phyloP scores from a whole-genome alignment of 2,888 invertebrate genomes.

The Fragum whitleyi region DNA sequence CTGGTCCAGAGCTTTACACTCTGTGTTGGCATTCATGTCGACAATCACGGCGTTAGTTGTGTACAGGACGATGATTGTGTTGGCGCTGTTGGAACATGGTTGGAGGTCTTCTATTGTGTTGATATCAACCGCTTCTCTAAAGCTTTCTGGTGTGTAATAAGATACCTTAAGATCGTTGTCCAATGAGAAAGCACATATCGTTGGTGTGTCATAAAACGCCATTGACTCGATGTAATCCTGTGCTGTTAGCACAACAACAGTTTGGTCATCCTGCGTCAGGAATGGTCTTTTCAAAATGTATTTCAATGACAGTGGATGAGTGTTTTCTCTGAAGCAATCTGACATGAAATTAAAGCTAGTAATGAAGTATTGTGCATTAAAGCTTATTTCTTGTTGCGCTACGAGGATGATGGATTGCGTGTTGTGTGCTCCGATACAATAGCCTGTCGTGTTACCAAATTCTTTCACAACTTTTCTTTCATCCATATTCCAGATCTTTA shows the following conservation, averaged over 20 bases:
- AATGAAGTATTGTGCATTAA: constrained; percentile 77
- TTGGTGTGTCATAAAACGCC: constrained; percentile 77
- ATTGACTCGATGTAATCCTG: constrained; percentile 72
- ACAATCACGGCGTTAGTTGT: constrained; percentile 54
- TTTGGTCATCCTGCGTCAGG: constrained; percentile 80
- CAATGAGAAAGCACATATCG: constrained; percentile 79
- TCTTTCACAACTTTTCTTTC: constrained; percentile 80
- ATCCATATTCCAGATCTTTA: constrained; percentile 82
- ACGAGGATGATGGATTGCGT: constrained; percentile 74
- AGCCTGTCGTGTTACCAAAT: constrained; percentile 79
- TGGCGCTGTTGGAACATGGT: constrained; percentile 69
- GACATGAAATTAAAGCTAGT: constrained; percentile 72
- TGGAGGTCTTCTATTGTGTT: constrained; percentile 77
- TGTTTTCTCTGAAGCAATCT: constrained; percentile 70
- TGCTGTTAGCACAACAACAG: constrained; percentile 81
- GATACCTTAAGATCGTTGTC: constrained; percentile 72
- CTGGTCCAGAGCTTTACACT: constrained; percentile 33
- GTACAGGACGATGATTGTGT: constrained; percentile 78
- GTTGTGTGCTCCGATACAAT: constrained; percentile 73
- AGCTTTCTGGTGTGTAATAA: constrained; percentile 78
- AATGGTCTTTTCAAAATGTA: constrained; percentile 78
- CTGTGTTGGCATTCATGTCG: constrained; percentile 47
- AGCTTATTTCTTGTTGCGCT: constrained; percentile 70
- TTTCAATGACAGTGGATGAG: constrained; percentile 70
- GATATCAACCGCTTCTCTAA: constrained; percentile 77